A percentile compares a stretch with the other conserved stretches of the same genome.
Evolutionary conservation across 2,113 vertebrate genomes (phyloP).

Genomic region (Solea senegalensis): DNA sequence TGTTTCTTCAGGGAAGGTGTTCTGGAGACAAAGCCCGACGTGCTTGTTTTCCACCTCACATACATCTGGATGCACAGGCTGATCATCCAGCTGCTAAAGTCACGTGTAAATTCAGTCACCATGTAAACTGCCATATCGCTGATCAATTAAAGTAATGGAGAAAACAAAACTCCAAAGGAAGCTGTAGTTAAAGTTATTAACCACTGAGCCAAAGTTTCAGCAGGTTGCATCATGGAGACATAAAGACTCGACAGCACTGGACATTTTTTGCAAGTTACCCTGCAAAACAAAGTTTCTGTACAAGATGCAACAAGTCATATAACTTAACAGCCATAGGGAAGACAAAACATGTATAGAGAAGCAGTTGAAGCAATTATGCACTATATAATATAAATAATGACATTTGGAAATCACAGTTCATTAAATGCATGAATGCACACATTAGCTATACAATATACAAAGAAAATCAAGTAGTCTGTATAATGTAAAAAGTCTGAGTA

Average conservation of each 20-base stretch:
- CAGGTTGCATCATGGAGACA: slow-evolving; percentile 54
- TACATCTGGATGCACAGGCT: slow-evolving; percentile 35
- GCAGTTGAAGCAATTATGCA: too few species aligned
- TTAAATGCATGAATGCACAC: not conserved
- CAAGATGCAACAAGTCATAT: not conserved
- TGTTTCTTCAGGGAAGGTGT: slow-evolving; percentile 40
- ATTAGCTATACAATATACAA: not conserved
- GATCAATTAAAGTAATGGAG: slow-evolving; percentile 36
- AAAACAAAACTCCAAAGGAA: slow-evolving; percentile 9
- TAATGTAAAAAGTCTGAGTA: not conserved
- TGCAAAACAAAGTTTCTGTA: too few species aligned
- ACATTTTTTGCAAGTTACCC: too few species aligned
- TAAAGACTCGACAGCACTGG: not conserved
- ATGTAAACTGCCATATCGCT: slow-evolving; percentile 38
- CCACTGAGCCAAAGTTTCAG: slow-evolving; percentile 36
- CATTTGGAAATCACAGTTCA: not conserved
- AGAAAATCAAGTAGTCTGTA: not conserved
- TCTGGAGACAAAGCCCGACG: slow-evolving; percentile 60
- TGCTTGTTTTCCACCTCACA: slow-evolving; percentile 46
- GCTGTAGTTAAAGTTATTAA: slow-evolving; percentile 28
- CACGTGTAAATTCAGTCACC: slow-evolving; percentile 35
- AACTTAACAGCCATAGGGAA: not conserved
- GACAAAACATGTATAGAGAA: not conserved
- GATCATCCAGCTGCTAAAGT: slow-evolving; percentile 56
- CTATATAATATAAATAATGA: not conserved